Percentiles rank a stretch among this genome's conserved stretches.
phyloP scores from a whole-genome alignment of 1,140 invertebrate species.

The Bombus picipes region DNA sequence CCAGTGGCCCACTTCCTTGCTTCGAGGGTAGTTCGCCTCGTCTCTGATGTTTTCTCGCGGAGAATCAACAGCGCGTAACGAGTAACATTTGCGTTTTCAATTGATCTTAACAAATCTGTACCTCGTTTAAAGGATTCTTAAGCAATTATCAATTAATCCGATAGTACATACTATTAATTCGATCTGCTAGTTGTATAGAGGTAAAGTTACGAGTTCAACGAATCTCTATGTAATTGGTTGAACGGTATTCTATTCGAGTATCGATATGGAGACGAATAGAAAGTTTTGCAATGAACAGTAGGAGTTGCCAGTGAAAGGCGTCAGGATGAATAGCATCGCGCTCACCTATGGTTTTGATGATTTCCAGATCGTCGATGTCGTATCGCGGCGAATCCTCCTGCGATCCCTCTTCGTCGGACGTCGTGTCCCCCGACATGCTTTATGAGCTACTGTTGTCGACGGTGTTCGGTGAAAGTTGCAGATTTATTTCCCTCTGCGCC shows the following conservation, averaged over 20 bases:
- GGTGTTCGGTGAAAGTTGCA: constrained; percentile 58
- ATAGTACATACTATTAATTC: neutral
- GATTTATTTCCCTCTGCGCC: constrained; percentile 62
- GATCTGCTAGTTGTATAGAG: neutral
- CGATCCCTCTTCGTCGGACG: constrained; percentile 80
- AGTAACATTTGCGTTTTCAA: neutral
- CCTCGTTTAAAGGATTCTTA: too few relatives aligned
- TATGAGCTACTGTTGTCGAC: constrained; percentile 22
- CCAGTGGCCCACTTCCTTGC: constrained; percentile 70
- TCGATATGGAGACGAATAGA: constrained; percentile 9
- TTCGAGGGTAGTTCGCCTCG: constrained; percentile 34
- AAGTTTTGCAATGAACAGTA: neutral
- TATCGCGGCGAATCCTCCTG: constrained; percentile 87
- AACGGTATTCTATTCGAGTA: neutral
- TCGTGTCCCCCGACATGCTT: constrained; percentile 75
- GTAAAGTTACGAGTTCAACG: neutral
- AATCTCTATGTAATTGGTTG: neutral
- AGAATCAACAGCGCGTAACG: neutral
- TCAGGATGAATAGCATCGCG: constrained; percentile 2
- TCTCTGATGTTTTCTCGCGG: constrained; percentile 13
- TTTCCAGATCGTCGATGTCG: constrained; percentile 90
- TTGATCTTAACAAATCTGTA: neutral
- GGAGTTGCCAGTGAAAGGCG: neutral
- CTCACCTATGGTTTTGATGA: constrained; percentile 92
- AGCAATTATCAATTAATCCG: neutral